A percentile compares a stretch with the other conserved stretches of the same genome.
Conservation (phyloP, 2,888 invertebrate species). For the Dynastes tityus region DNA sequence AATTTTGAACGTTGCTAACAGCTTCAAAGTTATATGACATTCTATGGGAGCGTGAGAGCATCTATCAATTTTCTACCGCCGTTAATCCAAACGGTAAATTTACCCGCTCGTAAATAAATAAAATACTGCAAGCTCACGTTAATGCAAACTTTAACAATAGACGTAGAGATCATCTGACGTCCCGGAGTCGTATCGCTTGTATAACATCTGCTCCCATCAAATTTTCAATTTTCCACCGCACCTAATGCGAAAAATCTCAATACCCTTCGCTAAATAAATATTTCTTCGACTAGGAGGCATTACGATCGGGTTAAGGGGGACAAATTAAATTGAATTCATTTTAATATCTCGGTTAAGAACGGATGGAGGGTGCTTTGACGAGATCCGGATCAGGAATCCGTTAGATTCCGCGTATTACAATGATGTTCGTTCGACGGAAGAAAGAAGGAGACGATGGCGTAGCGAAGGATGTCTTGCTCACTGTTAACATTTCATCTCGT, state of each 20-base stretch:
- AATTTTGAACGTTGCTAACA: too few relatives aligned
- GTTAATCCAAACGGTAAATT: background rate
- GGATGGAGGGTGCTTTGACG: slow-evolving; percentile 44
- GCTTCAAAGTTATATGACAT: too few relatives aligned
- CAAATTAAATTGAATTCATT: slow-evolving; percentile 56
- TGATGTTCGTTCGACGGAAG: slow-evolving; percentile 18
- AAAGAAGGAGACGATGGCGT: slow-evolving; percentile 8
- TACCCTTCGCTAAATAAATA: slow-evolving; percentile 32
- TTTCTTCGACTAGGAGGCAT: slow-evolving; percentile 37
- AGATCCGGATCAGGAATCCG: slow-evolving; percentile 46
- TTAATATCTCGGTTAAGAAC: slow-evolving; percentile 50
- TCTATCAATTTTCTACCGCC: background rate
- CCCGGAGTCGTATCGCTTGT: slow-evolving; percentile 2
- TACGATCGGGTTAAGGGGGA: slow-evolving; percentile 39
- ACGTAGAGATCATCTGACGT: background rate
- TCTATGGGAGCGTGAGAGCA: too few relatives aligned
- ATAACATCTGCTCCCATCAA: slow-evolving; percentile 7
- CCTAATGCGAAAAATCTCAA: slow-evolving; percentile 24
- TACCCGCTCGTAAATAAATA: background rate
- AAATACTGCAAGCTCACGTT: background rate
- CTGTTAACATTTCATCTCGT: slow-evolving; percentile 27
- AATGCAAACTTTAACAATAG: background rate
- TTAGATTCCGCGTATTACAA: slow-evolving; percentile 38
- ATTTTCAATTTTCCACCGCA: slow-evolving; percentile 35
- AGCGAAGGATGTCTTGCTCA: slow-evolving; percentile 25